Conservation (phyloP, 2,888 invertebrate species). For the Nemotelus nigrinus region DNA sequence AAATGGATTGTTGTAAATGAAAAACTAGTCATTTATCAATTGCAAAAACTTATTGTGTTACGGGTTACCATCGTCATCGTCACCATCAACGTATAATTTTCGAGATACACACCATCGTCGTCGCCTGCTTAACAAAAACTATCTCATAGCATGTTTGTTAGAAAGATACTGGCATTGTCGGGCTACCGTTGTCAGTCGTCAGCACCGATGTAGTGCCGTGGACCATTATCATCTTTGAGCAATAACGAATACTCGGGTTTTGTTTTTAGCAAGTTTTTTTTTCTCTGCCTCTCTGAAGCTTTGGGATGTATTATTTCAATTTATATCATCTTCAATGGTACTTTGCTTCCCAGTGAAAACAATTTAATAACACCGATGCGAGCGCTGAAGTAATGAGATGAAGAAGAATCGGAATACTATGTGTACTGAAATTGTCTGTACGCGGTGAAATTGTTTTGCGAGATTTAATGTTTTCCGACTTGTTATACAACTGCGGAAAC, state of each 20-base stretch:
- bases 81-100: neutral
- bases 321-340: constrained; percentile 39
- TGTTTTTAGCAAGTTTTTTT: constrained; percentile 24
- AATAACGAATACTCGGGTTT: constrained; percentile 26
- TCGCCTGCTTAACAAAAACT: constrained; percentile 19
- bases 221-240: constrained; percentile 4
- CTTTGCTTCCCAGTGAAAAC: constrained; percentile 9
- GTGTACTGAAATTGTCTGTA: constrained; percentile 22
- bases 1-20: neutral
- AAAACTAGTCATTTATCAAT: constrained; percentile 26
- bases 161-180: neutral
- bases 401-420: constrained; percentile 24
- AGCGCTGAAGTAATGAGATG: constrained; percentile 29
- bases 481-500: constrained; percentile 42
- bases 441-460: constrained; percentile 40
- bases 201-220: neutral
- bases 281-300: neutral
- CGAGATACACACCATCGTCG: too few species aligned
- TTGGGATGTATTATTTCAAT: constrained; percentile 31
- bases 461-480: constrained; percentile 37
- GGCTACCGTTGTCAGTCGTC: neutral
- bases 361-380: constrained; percentile 19
- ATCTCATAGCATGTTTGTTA: constrained; percentile 33
- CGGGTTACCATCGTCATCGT: constrained; percentile 39
- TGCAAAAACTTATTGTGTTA: constrained; percentile 41